Base-by-base conservation (phyloP, 1,140 invertebrate genomes). In the Drosophila prosaltans region DNA sequence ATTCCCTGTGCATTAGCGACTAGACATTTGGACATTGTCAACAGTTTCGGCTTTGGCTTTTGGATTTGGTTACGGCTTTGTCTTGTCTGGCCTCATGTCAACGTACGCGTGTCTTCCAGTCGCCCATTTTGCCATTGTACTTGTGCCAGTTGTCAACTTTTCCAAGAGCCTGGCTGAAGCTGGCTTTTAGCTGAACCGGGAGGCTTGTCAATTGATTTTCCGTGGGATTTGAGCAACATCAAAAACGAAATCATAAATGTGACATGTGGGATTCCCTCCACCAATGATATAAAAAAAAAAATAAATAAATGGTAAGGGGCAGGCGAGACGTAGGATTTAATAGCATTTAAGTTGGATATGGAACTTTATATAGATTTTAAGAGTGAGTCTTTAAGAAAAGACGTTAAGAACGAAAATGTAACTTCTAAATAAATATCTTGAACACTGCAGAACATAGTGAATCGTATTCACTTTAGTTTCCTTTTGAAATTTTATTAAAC, bases 1-100 rank as follows among this genome's bases (percentile, higher is more conserved):
- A 77, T 80, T 74, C 81, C 78, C 70, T 62, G 69, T 68, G 81
- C 81, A 84, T 84, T 85, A 84, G 81, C 65, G 64, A 81, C 78
- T 24, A 81, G 83, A 82, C 84, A 83, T 89, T 88, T 70, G 83
- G 77, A 80, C 80, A 89, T 88, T 88, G 83, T 88, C 83, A 88
- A 88, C 84, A 89, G 74, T 80, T 82, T 80, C 70, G 54, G 74
- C 67, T 62, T 78, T 72, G 59, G 74, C 65, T 62, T 78, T 72
- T 45, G 77, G 78, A 68, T 81, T 65, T 85, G 65, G 74, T 78
- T 78, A 78, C 74, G 69, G 71, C 82, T 76, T 76, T 82, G 67
- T 74, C 57, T 72, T 70, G 48, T 75, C 62, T 66, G 63, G 57
- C 45, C 45, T 51, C 45, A 51, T 64, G 67, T 75, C 66, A 60